These are phyloP conservation scores for Harpalus rufipes DNA, from an alignment of 2,888 invertebrate species.

Conservation along the genomic window DNA sequence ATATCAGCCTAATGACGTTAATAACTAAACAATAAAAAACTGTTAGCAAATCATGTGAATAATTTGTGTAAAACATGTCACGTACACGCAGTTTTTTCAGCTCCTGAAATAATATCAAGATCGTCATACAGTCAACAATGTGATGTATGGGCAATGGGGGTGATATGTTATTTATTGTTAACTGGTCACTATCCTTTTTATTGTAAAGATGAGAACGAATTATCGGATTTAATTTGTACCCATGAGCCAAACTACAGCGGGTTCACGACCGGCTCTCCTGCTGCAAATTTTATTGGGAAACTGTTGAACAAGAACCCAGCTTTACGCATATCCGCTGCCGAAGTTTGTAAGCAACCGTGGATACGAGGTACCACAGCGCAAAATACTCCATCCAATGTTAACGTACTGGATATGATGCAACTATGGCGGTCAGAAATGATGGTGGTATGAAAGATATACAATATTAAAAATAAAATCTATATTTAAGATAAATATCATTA, in stretches of 20 bases:
- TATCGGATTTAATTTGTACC: conserved; percentile 74
- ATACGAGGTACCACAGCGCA: conserved; percentile 70
- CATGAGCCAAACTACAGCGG: conserved; percentile 72
- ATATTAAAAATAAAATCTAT: not conserved
- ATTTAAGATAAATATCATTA: conserved; percentile 8
- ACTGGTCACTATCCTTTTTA: conserved; percentile 75
- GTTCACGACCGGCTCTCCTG: conserved; percentile 71
- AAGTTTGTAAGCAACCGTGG: conserved; percentile 78
- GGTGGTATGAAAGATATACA: conserved; percentile 69
- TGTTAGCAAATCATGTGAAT: conserved; percentile 22
- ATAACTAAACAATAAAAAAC: not conserved
- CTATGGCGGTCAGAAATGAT: conserved; percentile 75
- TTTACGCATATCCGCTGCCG: conserved; percentile 78
- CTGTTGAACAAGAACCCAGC: conserved; percentile 79
- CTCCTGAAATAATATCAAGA: conserved; percentile 80
- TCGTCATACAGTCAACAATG: conserved; percentile 81
- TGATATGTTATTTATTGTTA: conserved; percentile 79
- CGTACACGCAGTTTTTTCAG: conserved; percentile 71
- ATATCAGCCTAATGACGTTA: no score
- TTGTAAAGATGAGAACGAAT: conserved; percentile 72
- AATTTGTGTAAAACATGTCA: conserved; percentile 16
- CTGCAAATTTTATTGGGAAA: conserved; percentile 76
- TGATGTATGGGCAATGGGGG: conserved; percentile 81
- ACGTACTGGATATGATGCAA: conserved; percentile 77
- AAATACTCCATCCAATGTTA: conserved; percentile 74